Evolutionary conservation across 2,113 vertebrate species (phyloP).

Genomic region (Bungarus multicinctus): DNA sequence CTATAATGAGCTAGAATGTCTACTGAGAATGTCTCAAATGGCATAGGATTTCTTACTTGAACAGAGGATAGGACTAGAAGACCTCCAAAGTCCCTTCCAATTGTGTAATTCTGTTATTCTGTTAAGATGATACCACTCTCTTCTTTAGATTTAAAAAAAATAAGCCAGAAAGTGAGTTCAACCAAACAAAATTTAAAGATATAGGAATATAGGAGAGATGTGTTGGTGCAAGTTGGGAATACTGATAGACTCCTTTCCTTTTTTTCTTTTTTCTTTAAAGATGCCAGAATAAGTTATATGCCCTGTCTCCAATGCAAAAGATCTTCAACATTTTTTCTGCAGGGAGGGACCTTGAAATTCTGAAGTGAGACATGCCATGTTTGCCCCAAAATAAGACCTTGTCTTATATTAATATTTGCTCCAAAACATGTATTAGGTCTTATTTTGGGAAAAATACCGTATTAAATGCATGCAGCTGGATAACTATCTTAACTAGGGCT

Average conservation of each 20-base stretch:
- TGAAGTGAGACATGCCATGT: not conserved
- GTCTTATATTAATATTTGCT: no score
- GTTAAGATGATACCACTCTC: not conserved
- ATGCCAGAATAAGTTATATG: not conserved
- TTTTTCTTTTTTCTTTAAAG: not conserved
- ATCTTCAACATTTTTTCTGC: not conserved
- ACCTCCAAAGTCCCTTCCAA: not conserved
- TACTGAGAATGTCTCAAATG: constrained; percentile 4
- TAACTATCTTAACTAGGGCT: no score
- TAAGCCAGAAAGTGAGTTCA: not conserved
- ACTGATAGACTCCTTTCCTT: not conserved
- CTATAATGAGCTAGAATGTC: constrained; percentile 29
- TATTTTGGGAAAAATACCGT: no score
- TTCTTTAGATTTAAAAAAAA: not conserved
- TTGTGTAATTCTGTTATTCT: not conserved
- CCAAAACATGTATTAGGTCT: no score
- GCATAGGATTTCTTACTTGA: not conserved
- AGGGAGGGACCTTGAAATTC: not conserved
- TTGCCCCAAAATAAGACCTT: no score
- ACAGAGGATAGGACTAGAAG: not conserved
- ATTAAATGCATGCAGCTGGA: no score
- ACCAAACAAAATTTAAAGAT: constrained; percentile 20
- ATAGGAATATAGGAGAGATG: not conserved
- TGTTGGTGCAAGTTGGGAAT: not conserved
- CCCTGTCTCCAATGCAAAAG: not conserved